Percentiles rank a stretch among this genome's conserved stretches.
phyloP scores from a whole-genome alignment of 2,888 invertebrate species.

The Serripes groenlandicus region DNA sequence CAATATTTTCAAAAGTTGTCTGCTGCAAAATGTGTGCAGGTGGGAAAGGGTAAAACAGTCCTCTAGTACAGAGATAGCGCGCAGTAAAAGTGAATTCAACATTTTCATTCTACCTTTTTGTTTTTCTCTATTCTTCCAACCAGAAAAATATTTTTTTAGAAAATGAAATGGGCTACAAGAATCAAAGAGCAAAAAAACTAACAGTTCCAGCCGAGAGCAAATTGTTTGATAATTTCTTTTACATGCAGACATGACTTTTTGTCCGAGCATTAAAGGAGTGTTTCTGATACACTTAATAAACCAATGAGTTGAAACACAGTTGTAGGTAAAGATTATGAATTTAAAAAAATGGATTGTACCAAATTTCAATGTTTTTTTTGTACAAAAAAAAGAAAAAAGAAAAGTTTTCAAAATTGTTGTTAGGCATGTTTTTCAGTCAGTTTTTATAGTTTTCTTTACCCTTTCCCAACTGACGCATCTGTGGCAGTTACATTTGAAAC shows the following conservation, averaged over 20 bases:
- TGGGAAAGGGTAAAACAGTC: too few relatives aligned
- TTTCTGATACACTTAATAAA: neutral
- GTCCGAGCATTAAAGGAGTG: neutral
- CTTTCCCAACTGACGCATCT: neutral
- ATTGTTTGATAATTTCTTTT: neutral
- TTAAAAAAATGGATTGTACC: neutral
- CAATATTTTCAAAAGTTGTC: too few relatives aligned
- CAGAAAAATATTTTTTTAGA: too few relatives aligned
- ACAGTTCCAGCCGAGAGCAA: neutral
- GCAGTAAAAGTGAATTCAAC: too few relatives aligned
- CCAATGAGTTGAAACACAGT: neutral
- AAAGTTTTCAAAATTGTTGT: neutral
- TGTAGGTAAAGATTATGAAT: slow-evolving; percentile 8
- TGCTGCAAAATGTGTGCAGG: too few relatives aligned
- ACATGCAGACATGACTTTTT: neutral
- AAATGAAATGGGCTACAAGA: too few relatives aligned
- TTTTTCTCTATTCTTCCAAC: too few relatives aligned
- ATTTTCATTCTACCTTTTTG: too few relatives aligned
- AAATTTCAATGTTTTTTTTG: neutral
- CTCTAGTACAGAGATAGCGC: too few relatives aligned
- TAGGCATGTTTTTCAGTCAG: slow-evolving; percentile 4
- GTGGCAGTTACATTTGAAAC: neutral
- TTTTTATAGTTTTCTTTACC: neutral
- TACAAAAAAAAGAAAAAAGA: neutral
- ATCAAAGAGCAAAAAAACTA: too few relatives aligned